Evolutionary conservation across 1,140 invertebrate species (phyloP).

Genomic region (Cydia fagiglandana): DNA sequence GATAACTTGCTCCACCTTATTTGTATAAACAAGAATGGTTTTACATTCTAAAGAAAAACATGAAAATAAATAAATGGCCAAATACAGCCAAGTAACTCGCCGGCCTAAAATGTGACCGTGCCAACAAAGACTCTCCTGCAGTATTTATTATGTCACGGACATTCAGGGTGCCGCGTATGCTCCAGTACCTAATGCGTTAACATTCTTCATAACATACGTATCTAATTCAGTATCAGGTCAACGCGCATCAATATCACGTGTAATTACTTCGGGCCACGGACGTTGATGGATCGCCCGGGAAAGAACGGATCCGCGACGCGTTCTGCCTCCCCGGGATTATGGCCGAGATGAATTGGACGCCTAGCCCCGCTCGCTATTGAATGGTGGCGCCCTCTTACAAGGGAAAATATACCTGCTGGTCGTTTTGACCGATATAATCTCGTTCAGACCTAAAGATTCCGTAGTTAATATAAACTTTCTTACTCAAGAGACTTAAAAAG

Average conservation of each 20-base stretch:
- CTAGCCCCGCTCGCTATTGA: slow-evolving; percentile 9
- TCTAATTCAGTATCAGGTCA: slow-evolving; percentile 27
- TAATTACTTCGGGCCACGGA: slow-evolving; percentile 20
- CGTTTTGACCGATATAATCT: slow-evolving; percentile 1
- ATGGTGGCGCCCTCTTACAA: neutral
- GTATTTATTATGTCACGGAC: neutral
- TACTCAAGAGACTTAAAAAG: neutral
- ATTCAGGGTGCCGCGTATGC: neutral
- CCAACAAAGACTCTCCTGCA: neutral
- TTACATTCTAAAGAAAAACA: neutral
- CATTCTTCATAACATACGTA: slow-evolving; percentile 4
- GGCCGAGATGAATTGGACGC: slow-evolving; percentile 27
- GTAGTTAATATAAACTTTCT: neutral
- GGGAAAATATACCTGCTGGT: slow-evolving; percentile 14
- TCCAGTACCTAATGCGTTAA: neutral
- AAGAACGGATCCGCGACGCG: slow-evolving; percentile 8
- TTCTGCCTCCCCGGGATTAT: slow-evolving; percentile 20
- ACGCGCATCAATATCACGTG: slow-evolving; percentile 25
- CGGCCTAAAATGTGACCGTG: neutral
- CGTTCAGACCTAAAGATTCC: neutral
- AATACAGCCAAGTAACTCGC: neutral
- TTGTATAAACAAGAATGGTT: neutral
- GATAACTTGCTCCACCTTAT: neutral
- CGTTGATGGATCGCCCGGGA: slow-evolving; percentile 26
- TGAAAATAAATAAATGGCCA: neutral